Evolutionary conservation across 2,888 invertebrate genomes (phyloP).

Genomic region (Operophtera brumata): DNA sequence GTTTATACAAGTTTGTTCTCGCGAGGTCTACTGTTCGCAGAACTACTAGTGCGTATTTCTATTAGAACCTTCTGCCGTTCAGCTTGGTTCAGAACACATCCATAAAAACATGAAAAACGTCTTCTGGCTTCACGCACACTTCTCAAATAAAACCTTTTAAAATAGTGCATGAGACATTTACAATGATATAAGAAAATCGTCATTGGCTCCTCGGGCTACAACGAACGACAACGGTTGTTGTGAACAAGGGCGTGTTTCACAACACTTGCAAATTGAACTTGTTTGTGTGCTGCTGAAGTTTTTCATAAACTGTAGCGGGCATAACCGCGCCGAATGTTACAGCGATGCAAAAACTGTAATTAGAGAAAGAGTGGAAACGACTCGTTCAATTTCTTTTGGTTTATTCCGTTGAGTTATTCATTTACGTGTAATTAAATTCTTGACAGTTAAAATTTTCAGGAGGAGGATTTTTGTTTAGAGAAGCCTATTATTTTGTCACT

Average conservation of each 20-base stretch:
- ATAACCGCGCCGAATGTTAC: constrained; percentile 52
- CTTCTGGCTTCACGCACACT: too few species aligned
- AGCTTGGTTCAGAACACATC: too few species aligned
- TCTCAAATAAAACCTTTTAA: too few species aligned
- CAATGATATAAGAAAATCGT: too few species aligned
- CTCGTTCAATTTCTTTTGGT: constrained; percentile 50
- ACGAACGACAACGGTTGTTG: constrained; percentile 28
- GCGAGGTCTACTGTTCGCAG: too few species aligned
- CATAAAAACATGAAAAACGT: too few species aligned
- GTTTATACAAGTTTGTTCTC: too few species aligned
- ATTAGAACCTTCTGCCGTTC: too few species aligned
- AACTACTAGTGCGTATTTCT: too few species aligned
- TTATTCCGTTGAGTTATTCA: constrained; percentile 45
- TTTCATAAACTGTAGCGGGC: constrained; percentile 61
- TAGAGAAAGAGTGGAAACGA: constrained; percentile 62
- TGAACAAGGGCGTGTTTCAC: constrained; percentile 42
- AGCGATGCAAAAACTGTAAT: constrained; percentile 61
- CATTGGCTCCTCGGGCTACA: constrained; percentile 31
- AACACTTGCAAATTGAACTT: constrained; percentile 58
- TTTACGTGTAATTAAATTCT: constrained; percentile 56
- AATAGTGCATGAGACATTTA: too few species aligned
- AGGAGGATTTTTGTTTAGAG: not conserved
- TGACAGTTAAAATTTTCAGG: constrained; percentile 39
- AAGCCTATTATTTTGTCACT: too few species aligned
- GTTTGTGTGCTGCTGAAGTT: constrained; percentile 65